Base-by-base conservation (phyloP, 92 coral and sea anemone genomes). In the Phenganax marumi region DNA sequence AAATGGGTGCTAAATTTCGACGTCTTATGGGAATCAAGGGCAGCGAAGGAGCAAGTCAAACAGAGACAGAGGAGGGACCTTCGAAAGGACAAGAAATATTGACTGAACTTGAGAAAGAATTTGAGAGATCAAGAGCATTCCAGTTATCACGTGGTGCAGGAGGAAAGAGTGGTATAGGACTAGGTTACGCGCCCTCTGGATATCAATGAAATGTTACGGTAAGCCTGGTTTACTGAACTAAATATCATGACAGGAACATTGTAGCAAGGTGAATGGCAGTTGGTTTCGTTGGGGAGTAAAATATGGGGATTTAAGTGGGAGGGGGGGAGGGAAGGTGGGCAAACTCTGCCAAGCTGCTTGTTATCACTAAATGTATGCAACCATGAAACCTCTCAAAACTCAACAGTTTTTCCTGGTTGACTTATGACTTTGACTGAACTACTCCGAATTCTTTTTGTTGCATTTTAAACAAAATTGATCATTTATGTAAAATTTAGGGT, bases 61-160 rank as follows among this genome's bases (percentile, higher is more conserved):
- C 77, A 46, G 74, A 73, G 75, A 70, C 80, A 11, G 84, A 70
- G 50, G 84, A 68, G 65, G 72, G 84, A 47, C 86, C 87, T 76
- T 84, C 86, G 17, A 87, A 75, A 77, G 84, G 78, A 75, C 84
- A 78, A 25, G 79, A 89, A 60, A 89, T 96, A 24, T 83, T 96
- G 88, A 90, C 85, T 24, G 87, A 96, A 63, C 90, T 96, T 52
- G 99, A 96, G 63, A 84, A 84, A 52, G 99, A 96, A 82, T 96
- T 96, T 77, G 99, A 96, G 81, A 91, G 99, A 5, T 96, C 99
- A 23, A 93, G 99, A 14, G 97, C 93, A 13, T 96, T 92, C 66
- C 99, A 96, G 86, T 84, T 96, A 39, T 96, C 99, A 14, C 80
- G 99, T 79, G 99, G 99, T 33, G 99, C 99, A 17, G 99, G 99